Evolutionary conservation across 2,888 invertebrate genomes (phyloP).

Genomic region (Tinea pellionella): DNA sequence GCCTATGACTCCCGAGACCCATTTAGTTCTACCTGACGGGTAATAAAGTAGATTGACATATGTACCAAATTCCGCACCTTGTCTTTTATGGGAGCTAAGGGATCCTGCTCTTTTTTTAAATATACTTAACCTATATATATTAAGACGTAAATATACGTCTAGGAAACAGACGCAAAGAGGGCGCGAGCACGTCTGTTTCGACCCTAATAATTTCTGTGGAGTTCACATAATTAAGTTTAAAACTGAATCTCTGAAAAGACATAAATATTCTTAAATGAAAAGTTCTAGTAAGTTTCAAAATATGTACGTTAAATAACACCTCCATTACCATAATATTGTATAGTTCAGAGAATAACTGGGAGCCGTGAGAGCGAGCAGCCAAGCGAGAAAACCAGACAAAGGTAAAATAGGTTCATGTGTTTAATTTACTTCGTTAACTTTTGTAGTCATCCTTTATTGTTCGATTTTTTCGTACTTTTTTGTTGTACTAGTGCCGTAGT

Average conservation of each 20-base stretch:
- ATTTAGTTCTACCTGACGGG: constrained; percentile 11
- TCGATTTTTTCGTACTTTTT: not conserved
- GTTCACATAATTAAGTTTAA: not conserved
- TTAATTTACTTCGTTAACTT: constrained; percentile 11
- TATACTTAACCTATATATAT: no score
- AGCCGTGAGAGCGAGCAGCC: constrained; percentile 11
- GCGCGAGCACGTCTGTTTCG: no score
- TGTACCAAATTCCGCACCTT: not conserved
- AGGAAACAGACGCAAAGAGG: no score
- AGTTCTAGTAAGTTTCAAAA: constrained; percentile 5
- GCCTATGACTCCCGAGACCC: constrained; percentile 10
- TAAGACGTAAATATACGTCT: no score
- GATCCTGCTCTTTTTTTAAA: not conserved
- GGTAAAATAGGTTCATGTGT: constrained; percentile 12
- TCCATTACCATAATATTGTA: constrained; percentile 10
- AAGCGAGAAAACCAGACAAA: constrained; percentile 11
- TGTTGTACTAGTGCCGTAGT: not conserved
- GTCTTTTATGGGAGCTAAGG: not conserved
- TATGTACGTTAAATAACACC: not conserved
- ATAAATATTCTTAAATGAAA: constrained; percentile 1
- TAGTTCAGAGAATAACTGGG: constrained; percentile 7
- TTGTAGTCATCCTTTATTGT: not conserved
- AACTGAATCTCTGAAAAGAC: not conserved
- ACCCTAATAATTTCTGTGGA: no score
- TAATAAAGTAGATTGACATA: constrained; percentile 15